Percentiles rank a stretch among this genome's conserved stretches.
Conservation (phyloP, 2,888 invertebrate species). For the Eremobia ochroleuca region DNA sequence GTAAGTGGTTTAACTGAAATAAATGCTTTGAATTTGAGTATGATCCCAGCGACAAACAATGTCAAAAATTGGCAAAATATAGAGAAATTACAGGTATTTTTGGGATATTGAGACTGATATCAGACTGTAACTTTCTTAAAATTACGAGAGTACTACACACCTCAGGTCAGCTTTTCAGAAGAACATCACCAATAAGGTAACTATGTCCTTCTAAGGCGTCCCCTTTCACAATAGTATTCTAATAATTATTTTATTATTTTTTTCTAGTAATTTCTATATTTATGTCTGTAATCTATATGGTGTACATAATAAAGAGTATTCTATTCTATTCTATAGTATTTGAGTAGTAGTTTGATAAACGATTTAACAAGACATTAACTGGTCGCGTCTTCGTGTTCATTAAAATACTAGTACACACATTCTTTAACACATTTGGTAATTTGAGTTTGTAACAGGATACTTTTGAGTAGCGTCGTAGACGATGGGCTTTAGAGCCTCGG, state of each 20-base stretch:
- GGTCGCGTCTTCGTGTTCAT: not conserved
- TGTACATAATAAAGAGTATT: no score
- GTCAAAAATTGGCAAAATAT: no score
- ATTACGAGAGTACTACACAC: not conserved
- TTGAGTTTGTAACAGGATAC: not conserved
- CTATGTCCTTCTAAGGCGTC: not conserved
- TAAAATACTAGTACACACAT: not conserved
- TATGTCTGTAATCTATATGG: no score
- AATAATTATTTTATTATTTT: no score
- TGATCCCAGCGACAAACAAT: no score
- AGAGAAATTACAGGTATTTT: no score
- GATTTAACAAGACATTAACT: not conserved
- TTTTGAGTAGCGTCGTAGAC: not conserved
- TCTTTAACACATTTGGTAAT: not conserved
- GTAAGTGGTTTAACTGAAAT: no score
- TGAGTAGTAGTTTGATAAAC: not conserved
- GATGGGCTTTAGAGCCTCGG: conserved; percentile 1
- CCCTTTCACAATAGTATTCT: not conserved
- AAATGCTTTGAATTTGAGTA: no score
- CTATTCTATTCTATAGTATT: no score
- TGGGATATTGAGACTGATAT: no score
- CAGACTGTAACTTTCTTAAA: no score
- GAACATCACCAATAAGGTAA: not conserved
- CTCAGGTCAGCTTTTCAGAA: not conserved
- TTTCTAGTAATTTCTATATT: no score